phyloP scores from a whole-genome alignment of 2,888 invertebrate species.

The Balanococcus diminutus region DNA sequence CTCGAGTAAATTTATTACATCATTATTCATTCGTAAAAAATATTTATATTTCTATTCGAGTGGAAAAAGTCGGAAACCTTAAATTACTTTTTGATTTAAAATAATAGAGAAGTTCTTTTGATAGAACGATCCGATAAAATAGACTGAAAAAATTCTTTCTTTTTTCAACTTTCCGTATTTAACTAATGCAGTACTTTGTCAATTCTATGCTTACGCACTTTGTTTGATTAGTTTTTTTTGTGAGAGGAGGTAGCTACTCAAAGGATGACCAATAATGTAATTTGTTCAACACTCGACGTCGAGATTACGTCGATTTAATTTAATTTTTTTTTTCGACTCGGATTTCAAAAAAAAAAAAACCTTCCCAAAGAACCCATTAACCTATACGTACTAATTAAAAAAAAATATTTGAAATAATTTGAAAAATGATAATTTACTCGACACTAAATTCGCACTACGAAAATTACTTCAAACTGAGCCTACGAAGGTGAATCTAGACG shows the following conservation, averaged over 20 bases:
- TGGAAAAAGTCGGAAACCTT: not conserved
- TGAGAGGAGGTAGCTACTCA: not conserved
- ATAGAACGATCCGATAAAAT: not conserved
- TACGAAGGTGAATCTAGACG: not conserved
- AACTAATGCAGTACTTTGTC: not conserved
- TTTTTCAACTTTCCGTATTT: not conserved
- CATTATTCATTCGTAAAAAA: not conserved
- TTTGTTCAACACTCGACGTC: not conserved
- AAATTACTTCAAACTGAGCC: not conserved
- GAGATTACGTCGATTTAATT: not conserved
- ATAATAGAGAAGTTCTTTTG: not conserved
- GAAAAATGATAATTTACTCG: not conserved
- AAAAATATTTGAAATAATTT: not conserved
- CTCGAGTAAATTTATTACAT: not conserved
- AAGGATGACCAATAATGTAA: not conserved
- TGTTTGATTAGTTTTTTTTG: not conserved
- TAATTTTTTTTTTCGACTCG: not conserved
- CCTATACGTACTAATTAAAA: no score
- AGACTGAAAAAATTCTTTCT: not conserved
- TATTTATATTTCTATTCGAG: conserved; percentile 3
- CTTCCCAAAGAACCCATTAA: not conserved
- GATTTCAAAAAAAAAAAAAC: not conserved
- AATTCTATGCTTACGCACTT: not conserved
- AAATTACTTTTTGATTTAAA: conserved; percentile 20
- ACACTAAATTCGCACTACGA: not conserved